Evolutionary conservation across 2,113 vertebrate genomes (phyloP).

Genomic region (Colius striatus): DNA sequence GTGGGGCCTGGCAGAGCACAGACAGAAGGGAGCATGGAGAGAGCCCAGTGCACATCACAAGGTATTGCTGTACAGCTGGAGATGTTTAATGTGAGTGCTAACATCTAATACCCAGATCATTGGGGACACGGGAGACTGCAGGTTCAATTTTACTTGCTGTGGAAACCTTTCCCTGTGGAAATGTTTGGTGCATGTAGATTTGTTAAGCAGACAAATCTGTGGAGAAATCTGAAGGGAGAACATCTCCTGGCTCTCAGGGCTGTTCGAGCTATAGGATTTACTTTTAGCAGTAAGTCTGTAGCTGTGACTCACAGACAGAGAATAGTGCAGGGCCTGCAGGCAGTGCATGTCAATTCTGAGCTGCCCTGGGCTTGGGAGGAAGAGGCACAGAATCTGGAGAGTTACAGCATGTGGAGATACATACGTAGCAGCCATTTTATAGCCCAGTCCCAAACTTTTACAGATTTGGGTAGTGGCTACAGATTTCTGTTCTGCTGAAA

Average conservation of each 20-base stretch:
- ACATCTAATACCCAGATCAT: background rate
- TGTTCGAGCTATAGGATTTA: background rate
- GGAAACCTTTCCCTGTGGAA: background rate
- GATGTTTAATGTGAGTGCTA: background rate
- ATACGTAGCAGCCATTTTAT: background rate
- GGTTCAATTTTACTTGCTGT: background rate
- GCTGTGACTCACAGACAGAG: background rate
- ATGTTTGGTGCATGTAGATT: background rate
- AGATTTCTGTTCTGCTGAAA: background rate
- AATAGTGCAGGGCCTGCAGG: accelerated
- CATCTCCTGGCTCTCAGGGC: background rate
- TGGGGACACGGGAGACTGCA: background rate
- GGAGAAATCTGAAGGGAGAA: background rate
- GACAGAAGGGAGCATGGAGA: background rate
- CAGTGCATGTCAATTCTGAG: background rate
- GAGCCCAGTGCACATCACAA: background rate
- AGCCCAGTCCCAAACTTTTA: background rate
- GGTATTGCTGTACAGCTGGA: background rate
- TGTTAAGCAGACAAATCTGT: background rate
- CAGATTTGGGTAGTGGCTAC: background rate
- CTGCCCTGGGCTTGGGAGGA: background rate
- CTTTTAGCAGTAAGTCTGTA: background rate
- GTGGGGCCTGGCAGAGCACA: background rate
- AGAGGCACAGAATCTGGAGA: background rate
- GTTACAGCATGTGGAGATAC: background rate